A percentile compares a stretch with the other conserved stretches of the same genome.
Conservation (phyloP, 2,797 vertebrate species). For the Petrocephalus schoutedeni region DNA sequence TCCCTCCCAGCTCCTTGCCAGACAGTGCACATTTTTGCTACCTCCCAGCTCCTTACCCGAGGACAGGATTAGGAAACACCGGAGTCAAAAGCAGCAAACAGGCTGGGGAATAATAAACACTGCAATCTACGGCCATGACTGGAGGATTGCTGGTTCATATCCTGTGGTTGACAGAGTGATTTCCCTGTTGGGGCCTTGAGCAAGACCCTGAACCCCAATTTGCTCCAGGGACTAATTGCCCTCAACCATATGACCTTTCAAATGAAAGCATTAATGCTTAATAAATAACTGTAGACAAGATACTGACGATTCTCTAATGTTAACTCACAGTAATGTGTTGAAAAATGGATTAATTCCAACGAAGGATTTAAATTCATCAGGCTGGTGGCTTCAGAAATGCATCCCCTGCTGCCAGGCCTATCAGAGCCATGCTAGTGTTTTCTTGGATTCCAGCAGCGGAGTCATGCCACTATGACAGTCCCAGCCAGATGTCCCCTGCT, state of each 20-base stretch:
- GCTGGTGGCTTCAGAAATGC: neutral
- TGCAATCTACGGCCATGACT: neutral
- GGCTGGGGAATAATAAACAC: neutral
- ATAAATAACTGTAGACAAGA: neutral
- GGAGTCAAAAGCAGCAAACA: neutral
- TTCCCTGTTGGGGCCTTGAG: neutral
- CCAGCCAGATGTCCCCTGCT: neutral
- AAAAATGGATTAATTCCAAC: neutral
- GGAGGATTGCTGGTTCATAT: neutral
- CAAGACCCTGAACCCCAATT: neutral
- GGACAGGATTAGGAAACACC: neutral
- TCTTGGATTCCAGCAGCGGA: neutral
- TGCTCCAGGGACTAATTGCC: neutral
- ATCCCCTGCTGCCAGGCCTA: neutral
- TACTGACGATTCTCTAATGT: neutral
- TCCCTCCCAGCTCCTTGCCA: neutral
- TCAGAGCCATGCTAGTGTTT: neutral
- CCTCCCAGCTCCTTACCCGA: neutral
- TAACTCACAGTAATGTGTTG: neutral
- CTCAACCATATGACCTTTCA: neutral
- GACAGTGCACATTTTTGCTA: neutral
- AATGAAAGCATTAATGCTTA: neutral
- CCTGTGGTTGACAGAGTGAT: neutral
- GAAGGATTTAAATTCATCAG: neutral
- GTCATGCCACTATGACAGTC: neutral